A percentile compares a stretch with the other conserved stretches of the same genome.
These are phyloP conservation scores for Patella depressa DNA, from an alignment of 2,888 invertebrate species.

Conservation along the genomic window DNA sequence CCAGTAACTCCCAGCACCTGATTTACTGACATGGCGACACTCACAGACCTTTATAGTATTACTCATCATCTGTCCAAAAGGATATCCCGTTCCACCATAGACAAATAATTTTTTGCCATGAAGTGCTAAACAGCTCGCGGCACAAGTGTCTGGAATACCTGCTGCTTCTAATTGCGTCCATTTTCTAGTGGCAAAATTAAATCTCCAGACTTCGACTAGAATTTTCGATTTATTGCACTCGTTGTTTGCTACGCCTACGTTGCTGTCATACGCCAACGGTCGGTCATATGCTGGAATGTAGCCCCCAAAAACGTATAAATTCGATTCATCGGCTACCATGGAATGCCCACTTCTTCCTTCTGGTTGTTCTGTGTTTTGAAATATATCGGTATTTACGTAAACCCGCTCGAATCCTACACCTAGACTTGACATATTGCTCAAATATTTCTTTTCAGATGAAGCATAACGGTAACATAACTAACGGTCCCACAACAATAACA, in stretches of 20 bases:
- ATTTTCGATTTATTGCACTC: conserved; percentile 34
- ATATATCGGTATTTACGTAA: background rate
- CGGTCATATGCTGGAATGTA: conserved; percentile 38
- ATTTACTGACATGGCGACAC: conserved; percentile 71
- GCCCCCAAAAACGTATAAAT: conserved; percentile 49
- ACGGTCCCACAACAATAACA: background rate
- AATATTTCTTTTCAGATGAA: too few relatives aligned
- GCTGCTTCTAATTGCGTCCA: conserved; percentile 81
- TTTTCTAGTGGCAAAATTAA: conserved; percentile 81
- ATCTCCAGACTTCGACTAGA: conserved; percentile 84
- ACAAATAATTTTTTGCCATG: conserved; percentile 77
- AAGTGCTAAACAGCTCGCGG: conserved; percentile 39
- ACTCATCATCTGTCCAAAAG: conserved; percentile 88
- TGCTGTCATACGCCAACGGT: background rate
- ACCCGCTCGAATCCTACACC: background rate
- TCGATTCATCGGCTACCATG: conserved; percentile 44
- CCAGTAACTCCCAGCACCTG: conserved; percentile 71
- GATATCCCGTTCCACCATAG: conserved; percentile 93
- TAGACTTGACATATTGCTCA: background rate
- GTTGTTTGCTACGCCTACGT: conserved; percentile 28
- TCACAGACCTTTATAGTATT: conserved; percentile 82
- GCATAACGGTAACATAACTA: too few relatives aligned
- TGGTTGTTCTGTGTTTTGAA: conserved; percentile 24
- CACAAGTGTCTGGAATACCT: conserved; percentile 63
- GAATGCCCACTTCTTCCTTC: conserved; percentile 50